These are phyloP conservation scores for Herpetotheres cachinnans DNA, from an alignment of 2,113 vertebrate genomes.

Conservation along the genomic window DNA sequence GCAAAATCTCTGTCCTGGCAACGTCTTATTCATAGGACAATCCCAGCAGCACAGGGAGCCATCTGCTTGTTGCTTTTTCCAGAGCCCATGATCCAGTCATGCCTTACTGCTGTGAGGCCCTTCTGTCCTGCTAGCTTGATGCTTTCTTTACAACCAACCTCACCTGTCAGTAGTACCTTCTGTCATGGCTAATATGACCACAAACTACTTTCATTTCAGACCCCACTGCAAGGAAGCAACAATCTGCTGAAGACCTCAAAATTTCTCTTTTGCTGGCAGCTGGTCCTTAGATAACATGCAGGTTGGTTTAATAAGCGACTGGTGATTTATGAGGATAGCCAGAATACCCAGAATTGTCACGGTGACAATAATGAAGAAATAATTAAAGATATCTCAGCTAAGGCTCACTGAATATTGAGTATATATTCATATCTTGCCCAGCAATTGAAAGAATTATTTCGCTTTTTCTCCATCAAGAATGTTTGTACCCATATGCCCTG, in stretches of 20 bases:
- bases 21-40: neutral
- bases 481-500: fast-evolving
- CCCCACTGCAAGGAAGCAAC: neutral
- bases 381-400: neutral
- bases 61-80: neutral
- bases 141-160: neutral
- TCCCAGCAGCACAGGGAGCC: neutral
- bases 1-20: neutral
- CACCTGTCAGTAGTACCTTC: neutral
- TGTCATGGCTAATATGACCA: neutral
- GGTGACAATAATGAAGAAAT: neutral
- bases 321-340: neutral
- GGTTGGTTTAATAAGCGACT: neutral
- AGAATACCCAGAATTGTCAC: neutral
- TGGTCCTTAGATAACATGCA: neutral
- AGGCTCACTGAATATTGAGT: neutral
- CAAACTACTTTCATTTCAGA: neutral
- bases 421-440: neutral
- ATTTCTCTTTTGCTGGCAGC: neutral
- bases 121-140: neutral
- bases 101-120: neutral
- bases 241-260: neutral
- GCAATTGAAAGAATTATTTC: neutral
- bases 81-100: fast-evolving
- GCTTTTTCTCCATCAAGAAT: neutral